phyloP scores from a whole-genome alignment of 23 tunicate genomes.

The Halocynthia roretzi region DNA sequence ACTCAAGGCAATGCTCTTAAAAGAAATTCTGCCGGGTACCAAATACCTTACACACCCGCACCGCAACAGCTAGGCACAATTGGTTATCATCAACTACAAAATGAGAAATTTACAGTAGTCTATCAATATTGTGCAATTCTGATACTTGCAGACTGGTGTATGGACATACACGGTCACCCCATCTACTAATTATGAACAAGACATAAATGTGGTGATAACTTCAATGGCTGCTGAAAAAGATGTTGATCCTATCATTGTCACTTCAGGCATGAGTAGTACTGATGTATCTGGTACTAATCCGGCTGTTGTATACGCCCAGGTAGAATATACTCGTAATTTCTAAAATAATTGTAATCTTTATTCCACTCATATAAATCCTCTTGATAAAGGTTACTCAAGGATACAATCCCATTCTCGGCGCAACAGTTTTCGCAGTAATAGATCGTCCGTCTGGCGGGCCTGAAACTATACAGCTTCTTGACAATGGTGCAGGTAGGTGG shows the following conservation, averaged over 20 bases:
- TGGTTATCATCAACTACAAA: too few relatives aligned
- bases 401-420: conserved; percentile 39
- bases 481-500: conserved; percentile 46
- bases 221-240: conserved; percentile 35
- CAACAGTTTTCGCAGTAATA: conserved; percentile 34
- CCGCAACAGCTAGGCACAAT: too few relatives aligned
- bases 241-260: conserved; percentile 38
- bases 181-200: background rate
- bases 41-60: too few relatives aligned
- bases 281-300: conserved; percentile 25
- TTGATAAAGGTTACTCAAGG: conserved; percentile 44
- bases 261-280: conserved; percentile 28
- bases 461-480: conserved; percentile 20
- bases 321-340: background rate
- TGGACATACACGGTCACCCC: conserved; percentile 30
- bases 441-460: conserved; percentile 6
- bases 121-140: background rate
- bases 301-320: conserved; percentile 48
- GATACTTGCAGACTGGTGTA: conserved; percentile 23
- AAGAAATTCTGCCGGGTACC: too few relatives aligned
- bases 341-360: too few relatives aligned
- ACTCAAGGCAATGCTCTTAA: too few relatives aligned
- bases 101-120: background rate
- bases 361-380: too few relatives aligned
- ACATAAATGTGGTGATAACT: conserved; percentile 29